phyloP scores from a whole-genome alignment of 2,113 vertebrate genomes.

The Periophthalmus modestus region DNA sequence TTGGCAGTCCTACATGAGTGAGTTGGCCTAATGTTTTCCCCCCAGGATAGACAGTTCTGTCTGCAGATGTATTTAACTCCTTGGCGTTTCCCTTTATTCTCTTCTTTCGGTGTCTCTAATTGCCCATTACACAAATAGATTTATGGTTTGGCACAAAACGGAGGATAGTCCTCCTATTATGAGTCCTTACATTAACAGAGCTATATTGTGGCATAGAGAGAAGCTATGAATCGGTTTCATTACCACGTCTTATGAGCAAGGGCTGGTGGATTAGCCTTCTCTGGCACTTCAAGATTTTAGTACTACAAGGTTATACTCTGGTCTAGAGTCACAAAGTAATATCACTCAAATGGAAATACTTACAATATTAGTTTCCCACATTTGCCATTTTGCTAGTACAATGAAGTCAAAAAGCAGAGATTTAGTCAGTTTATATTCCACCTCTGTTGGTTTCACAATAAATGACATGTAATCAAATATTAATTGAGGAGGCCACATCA shows the following conservation, averaged over 20 bases:
- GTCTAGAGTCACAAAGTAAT: neutral
- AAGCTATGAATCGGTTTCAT: neutral
- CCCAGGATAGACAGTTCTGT: neutral
- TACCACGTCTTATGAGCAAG: neutral
- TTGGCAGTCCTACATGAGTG: conserved; percentile 44
- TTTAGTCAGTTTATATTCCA: neutral
- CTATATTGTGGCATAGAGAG: neutral
- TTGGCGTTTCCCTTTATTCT: conserved; percentile 1
- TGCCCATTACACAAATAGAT: neutral
- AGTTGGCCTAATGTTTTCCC: conserved; percentile 37
- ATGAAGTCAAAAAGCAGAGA: too few species aligned
- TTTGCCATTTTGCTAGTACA: neutral
- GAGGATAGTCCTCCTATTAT: neutral
- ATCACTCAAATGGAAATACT: neutral
- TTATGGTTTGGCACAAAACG: conserved; percentile 14
- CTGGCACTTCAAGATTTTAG: neutral
- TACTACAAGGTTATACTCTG: neutral
- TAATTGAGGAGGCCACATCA: neutral
- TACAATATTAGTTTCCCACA: neutral
- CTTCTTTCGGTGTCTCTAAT: conserved; percentile 13
- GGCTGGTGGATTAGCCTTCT: neutral
- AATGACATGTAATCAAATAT: neutral
- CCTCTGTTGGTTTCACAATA: neutral
- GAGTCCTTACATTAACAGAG: neutral
- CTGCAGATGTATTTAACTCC: conserved; percentile 1